phyloP scores from a whole-genome alignment of 2,888 invertebrate species.

The Dryocosmus kuriphilus region DNA sequence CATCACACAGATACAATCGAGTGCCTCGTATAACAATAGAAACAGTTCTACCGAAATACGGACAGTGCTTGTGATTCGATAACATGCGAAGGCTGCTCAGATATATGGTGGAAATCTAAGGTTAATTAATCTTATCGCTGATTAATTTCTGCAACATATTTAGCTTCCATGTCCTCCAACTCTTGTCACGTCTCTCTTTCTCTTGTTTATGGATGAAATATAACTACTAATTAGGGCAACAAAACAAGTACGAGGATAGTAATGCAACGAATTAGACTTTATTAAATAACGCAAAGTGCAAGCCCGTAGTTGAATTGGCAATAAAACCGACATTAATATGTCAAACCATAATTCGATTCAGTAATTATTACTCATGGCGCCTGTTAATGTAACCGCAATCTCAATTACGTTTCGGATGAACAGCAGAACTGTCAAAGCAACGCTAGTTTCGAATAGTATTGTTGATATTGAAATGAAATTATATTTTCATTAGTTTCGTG shows the following conservation, averaged over 20 bases:
- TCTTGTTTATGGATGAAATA: constrained; percentile 44
- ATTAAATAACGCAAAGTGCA: constrained; percentile 37
- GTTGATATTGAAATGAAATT: background rate
- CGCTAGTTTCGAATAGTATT: background rate
- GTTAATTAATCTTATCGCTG: constrained; percentile 75
- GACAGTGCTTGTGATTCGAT: constrained; percentile 37
- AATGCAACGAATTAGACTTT: constrained; percentile 41
- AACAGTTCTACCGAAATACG: constrained; percentile 49
- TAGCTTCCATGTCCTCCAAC: constrained; percentile 41
- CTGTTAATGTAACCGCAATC: constrained; percentile 46
- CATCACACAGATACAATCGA: constrained; percentile 69
- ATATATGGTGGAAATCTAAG: constrained; percentile 35
- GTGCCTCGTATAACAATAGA: constrained; percentile 55
- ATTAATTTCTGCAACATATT: constrained; percentile 69
- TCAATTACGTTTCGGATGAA: constrained; percentile 39
- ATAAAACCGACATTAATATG: constrained; percentile 50
- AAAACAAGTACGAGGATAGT: constrained; percentile 24
- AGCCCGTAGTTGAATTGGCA: constrained; percentile 35
- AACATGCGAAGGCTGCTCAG: constrained; percentile 43
- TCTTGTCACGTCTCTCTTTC: constrained; percentile 52
- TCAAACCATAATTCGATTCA: constrained; percentile 45
- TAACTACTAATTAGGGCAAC: constrained; percentile 24
- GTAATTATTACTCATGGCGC: constrained; percentile 43
- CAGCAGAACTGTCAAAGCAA: background rate
- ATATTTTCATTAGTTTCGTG: constrained; percentile 20